Evolutionary conservation across 2,888 invertebrate species (phyloP).

Genomic region (Papilio protenor): DNA sequence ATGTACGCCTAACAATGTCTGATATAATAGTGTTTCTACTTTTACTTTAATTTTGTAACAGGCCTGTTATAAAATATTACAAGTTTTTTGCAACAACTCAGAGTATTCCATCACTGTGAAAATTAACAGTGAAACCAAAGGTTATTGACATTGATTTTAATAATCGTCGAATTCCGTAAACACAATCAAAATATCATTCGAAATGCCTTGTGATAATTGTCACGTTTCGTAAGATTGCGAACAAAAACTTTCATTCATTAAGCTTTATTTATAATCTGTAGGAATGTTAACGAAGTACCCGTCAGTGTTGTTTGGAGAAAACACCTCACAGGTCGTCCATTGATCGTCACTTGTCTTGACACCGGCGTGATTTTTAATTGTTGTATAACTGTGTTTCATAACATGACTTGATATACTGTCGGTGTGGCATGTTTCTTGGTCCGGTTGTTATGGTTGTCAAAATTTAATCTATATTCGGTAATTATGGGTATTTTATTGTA

Average conservation of each 20-base stretch:
- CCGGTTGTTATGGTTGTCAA: not conserved
- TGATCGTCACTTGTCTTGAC: constrained; percentile 60
- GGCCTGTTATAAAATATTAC: not conserved
- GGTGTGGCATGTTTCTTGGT: not conserved
- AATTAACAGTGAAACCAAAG: not conserved
- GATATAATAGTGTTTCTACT: constrained; percentile 19
- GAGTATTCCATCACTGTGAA: not conserved
- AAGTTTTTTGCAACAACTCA: not conserved
- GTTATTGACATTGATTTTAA: constrained; percentile 18
- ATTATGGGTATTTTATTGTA: not conserved
- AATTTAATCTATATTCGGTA: not conserved
- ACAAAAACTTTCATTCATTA: constrained; percentile 40
- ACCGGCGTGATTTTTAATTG: constrained; percentile 67
- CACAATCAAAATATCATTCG: constrained; percentile 19
- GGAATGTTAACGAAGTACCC: constrained; percentile 63
- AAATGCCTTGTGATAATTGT: constrained; percentile 25
- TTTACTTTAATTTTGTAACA: constrained; percentile 16
- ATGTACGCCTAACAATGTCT: constrained; percentile 24
- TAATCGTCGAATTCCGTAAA: constrained; percentile 19
- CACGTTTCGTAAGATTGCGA: constrained; percentile 27
- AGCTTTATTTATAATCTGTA: constrained; percentile 44
- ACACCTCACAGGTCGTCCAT: constrained; percentile 50
- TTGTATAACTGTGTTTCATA: constrained; percentile 68
- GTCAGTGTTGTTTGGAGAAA: constrained; percentile 55
- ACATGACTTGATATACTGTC: constrained; percentile 54